A percentile compares a stretch with the other conserved stretches of the same genome.
These are phyloP conservation scores for Chelonia mydas DNA, from an alignment of 2,797 vertebrate genomes.

Conservation along the genomic window DNA sequence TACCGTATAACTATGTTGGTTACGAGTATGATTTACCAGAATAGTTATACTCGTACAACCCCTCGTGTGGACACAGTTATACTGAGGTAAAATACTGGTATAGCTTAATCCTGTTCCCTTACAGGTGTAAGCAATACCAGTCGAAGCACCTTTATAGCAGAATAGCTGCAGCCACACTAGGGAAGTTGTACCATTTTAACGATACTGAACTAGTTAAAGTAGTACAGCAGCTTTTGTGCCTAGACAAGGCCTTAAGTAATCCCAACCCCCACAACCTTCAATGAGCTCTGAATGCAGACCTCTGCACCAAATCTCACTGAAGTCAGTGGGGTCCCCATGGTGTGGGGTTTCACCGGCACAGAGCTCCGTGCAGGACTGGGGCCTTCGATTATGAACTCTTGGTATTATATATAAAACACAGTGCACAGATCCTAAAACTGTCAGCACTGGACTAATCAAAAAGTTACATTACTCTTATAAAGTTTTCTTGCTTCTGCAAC, in stretches of 20 bases:
- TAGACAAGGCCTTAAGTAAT: not conserved
- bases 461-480: rapidly evolving
- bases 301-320: not conserved
- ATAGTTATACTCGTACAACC: not conserved
- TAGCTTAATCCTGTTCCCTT: not conserved
- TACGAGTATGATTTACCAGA: not conserved
- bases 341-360: not conserved
- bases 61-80: not conserved
- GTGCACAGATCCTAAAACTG: not conserved
- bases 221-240: not conserved
- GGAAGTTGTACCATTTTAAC: not conserved
- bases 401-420: not conserved
- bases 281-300: not conserved
- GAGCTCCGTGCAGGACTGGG: not conserved
- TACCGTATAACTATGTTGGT: not conserved
- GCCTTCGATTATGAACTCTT: not conserved
- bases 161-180: not conserved
- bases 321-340: not conserved
- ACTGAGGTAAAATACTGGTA: not conserved
- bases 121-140: not conserved
- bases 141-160: not conserved
- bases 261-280: not conserved
- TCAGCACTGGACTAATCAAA: not conserved
- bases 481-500: not conserved
- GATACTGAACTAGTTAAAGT: not conserved